Base-by-base conservation (phyloP, 2,113 vertebrate species). In the Corythoichthys intestinalis region DNA sequence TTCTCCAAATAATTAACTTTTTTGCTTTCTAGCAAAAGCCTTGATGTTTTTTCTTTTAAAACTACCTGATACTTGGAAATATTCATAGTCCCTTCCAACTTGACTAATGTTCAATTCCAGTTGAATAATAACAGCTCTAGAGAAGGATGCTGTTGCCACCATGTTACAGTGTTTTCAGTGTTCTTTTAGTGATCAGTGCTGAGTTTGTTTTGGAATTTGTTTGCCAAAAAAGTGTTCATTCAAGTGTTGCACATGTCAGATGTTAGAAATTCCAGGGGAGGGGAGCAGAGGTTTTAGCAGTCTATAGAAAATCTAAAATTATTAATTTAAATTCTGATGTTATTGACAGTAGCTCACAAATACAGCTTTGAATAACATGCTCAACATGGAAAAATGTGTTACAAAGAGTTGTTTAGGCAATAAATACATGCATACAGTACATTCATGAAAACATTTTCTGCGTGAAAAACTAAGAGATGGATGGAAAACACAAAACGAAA, bases 401-500 rank as follows among this genome's bases (percentile, higher is more conserved):
- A 54, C 15, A 54, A 52, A 7, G 4, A 7, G 52, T 50, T 28
- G 20, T 34, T 9, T 34, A 12, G 50, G 8, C n/a, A 9, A 53
- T 1, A 20, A 53, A n/a, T 7, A 0, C 37, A 60, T 9, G 37
- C 12, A 2, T 58, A 37, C 13, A 38, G 6, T 17, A 37, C 35
- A 8, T 60, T 37, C 35, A 37, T 58, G 56, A 35, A 61, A 61
- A 20, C 38, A 41, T 44, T 44, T 61, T 41, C 4, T 41, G 59
- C n/a, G 38, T 61, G 9, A 11, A 61, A 20, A 17, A 50, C 39
- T 39, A 15, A 58, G 67, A 37, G 54, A 46, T 41, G 74, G 54
- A 69, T 65, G 63, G 65, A 50, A 67, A 57, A 15, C 49, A 54
- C 15, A 79, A 86, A 79, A 78, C 77, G 50, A 69, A 54, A 34